Conservation (phyloP, 2,888 invertebrate species). For the Helicoverpa assulta region DNA sequence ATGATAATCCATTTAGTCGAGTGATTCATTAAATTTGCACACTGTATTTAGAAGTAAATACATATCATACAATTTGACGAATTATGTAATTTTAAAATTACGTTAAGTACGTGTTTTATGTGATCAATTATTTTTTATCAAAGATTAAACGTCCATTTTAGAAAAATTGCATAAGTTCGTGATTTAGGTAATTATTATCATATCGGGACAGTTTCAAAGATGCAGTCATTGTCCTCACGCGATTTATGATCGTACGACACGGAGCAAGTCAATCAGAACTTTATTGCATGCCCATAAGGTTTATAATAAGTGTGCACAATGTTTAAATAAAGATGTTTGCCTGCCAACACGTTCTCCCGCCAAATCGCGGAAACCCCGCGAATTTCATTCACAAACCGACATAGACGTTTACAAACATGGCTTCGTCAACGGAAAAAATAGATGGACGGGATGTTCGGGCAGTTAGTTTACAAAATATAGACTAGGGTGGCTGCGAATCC, state of each 20-base stretch:
- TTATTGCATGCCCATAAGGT: conserved; percentile 10
- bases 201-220: conserved; percentile 55
- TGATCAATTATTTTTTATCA: background rate
- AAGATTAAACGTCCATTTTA: conserved; percentile 11
- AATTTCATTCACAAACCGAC: conserved; percentile 87
- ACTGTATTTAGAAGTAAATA: background rate
- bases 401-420: conserved; percentile 86
- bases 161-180: conserved; percentile 17
- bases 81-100: background rate
- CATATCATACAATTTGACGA: background rate
- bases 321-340: conserved; percentile 61
- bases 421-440: conserved; percentile 87
- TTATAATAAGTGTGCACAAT: conserved; percentile 21
- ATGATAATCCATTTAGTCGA: background rate
- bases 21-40: background rate
- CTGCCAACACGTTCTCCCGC: conserved; percentile 72
- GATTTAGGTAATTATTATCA: conserved; percentile 35
- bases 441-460: conserved; percentile 83
- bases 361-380: conserved; percentile 85
- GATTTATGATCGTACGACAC: conserved; percentile 44
- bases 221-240: conserved; percentile 60
- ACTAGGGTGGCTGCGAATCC: conserved; percentile 81
- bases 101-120: background rate
- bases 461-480: conserved; percentile 87
- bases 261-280: conserved; percentile 27